phyloP scores from a whole-genome alignment of 2,888 invertebrate species.

The Thera britannica region DNA sequence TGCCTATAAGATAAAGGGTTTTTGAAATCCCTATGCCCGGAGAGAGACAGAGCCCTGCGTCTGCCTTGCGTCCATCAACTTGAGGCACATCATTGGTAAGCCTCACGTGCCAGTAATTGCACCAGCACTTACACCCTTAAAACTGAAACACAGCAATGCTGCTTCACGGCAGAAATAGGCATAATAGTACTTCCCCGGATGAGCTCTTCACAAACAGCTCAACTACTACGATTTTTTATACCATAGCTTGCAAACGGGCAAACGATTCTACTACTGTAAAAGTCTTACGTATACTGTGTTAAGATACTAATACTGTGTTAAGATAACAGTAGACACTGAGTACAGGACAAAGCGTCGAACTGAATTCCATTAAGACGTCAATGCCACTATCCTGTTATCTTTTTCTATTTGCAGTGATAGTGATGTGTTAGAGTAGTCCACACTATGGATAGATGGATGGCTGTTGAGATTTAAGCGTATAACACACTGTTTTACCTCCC shows the following conservation, averaged over 20 bases:
- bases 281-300: conserved; percentile 10
- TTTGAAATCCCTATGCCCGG: too few species aligned
- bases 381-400: conserved; percentile 58
- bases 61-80: neutral
- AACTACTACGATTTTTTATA: too few species aligned
- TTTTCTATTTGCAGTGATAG: conserved; percentile 57
- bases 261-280: too few species aligned
- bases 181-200: too few species aligned
- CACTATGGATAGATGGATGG: conserved; percentile 9
- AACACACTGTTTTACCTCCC: neutral
- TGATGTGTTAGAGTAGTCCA: conserved; percentile 39
- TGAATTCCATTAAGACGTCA: conserved; percentile 67
- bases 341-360: conserved; percentile 48
- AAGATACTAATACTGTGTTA: conserved; percentile 21
- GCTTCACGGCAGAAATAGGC: too few species aligned
- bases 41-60: too few species aligned
- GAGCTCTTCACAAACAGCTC: too few species aligned
- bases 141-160: too few species aligned
- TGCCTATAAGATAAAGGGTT: too few species aligned
- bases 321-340: conserved; percentile 48
- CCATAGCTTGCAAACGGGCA: too few species aligned
- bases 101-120: neutral
- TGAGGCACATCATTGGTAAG: neutral
- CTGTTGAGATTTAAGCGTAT: neutral
- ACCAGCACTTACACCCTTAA: too few species aligned